phyloP scores from a whole-genome alignment of 2,888 invertebrate species.

The Ganaspis brasiliensis region DNA sequence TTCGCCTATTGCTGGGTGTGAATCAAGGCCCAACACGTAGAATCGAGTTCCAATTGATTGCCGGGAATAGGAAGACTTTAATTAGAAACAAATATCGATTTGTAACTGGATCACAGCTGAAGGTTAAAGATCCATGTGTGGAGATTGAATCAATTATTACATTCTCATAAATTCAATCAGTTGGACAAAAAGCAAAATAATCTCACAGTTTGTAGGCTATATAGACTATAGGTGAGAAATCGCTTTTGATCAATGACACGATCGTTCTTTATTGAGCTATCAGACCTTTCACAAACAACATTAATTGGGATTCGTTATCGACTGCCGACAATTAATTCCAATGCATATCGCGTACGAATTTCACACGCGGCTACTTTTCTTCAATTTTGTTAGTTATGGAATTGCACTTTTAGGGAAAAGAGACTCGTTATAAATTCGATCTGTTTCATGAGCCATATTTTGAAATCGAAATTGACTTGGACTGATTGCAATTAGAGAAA shows the following conservation, averaged over 20 bases:
- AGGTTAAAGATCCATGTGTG: constrained; percentile 51
- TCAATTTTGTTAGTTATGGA: constrained; percentile 16
- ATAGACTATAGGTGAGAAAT: constrained; percentile 20
- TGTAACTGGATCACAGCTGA: constrained; percentile 36
- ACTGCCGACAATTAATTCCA: constrained; percentile 17
- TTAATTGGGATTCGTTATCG: constrained; percentile 56
- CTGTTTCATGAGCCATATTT: not conserved
- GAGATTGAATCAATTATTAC: constrained; percentile 53
- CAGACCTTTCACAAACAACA: constrained; percentile 52
- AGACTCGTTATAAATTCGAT: not conserved
- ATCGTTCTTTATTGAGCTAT: constrained; percentile 56
- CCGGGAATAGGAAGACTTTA: constrained; percentile 13
- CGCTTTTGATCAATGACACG: constrained; percentile 30
- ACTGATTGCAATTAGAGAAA: too few relatives aligned
- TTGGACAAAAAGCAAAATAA: constrained; percentile 16
- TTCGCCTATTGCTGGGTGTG: constrained; percentile 28
- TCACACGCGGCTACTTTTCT: not conserved
- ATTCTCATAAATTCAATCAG: constrained; percentile 57
- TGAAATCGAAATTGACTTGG: not conserved
- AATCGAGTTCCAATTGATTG: constrained; percentile 51
- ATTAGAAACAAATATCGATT: constrained; percentile 19
- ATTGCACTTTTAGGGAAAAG: constrained; percentile 16
- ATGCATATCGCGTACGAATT: constrained; percentile 30
- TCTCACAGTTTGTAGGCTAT: constrained; percentile 10
- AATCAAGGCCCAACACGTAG: constrained; percentile 40